These are phyloP conservation scores for Apis cerana DNA, from an alignment of 1,140 invertebrate genomes.

Conservation along the genomic window DNA sequence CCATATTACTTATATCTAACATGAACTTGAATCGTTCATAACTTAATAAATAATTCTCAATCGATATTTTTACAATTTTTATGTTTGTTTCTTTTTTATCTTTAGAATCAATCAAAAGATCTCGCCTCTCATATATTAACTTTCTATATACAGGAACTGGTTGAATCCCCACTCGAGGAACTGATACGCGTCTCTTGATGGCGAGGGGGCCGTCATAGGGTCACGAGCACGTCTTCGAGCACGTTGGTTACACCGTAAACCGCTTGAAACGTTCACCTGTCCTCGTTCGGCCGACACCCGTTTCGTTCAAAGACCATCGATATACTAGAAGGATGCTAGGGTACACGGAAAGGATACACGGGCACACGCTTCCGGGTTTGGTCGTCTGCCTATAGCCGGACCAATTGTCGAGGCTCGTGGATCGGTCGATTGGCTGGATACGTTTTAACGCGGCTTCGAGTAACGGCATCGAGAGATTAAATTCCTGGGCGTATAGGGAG, in stretches of 20 bases:
- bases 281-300: slow-evolving; percentile 31
- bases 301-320: slow-evolving; percentile 18
- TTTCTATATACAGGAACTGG: slow-evolving; percentile 39
- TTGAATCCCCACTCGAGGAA: slow-evolving; percentile 3
- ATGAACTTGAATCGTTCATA: too few species aligned
- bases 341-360: neutral
- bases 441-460: slow-evolving; percentile 5
- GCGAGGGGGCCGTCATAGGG: slow-evolving; percentile 62
- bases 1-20: too few species aligned
- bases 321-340: neutral
- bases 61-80: too few species aligned
- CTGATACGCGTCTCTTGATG: slow-evolving; percentile 56
- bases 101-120: too few species aligned
- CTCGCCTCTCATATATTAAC: too few species aligned
- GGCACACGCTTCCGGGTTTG: slow-evolving; percentile 1
- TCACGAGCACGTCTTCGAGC: slow-evolving; percentile 61
- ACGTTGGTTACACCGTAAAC: slow-evolving; percentile 12
- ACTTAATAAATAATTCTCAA: too few species aligned
- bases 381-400: slow-evolving; percentile 30
- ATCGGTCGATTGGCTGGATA: slow-evolving; percentile 5
- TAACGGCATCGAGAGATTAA: slow-evolving; percentile 19
- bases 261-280: slow-evolving; percentile 34
- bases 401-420: slow-evolving; percentile 12
- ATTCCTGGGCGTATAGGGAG: neutral
- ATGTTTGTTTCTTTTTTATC: too few species aligned